Evolutionary conservation across 2,113 vertebrate species (phyloP).

Genomic region (Pogona vitticeps): DNA sequence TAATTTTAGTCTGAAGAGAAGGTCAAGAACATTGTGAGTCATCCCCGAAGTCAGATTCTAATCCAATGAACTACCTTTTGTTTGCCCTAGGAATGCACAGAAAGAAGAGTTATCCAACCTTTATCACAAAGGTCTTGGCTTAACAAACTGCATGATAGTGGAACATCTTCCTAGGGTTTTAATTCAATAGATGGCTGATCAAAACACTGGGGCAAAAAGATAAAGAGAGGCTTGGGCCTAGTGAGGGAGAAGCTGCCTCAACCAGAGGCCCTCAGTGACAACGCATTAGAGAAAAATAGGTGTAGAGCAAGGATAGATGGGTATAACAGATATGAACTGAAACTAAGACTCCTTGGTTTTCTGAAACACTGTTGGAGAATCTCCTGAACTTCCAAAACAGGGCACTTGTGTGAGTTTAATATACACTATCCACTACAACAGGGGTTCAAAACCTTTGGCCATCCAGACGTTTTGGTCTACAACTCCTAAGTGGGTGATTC

Average conservation of each 20-base stretch:
- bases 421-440: not conserved
- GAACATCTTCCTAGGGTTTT: not conserved
- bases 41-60: not conserved
- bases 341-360: not conserved
- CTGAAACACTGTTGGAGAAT: too few relatives aligned
- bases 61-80: not conserved
- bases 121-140: not conserved
- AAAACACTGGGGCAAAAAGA: not conserved
- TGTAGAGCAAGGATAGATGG: not conserved
- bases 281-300: too few relatives aligned
- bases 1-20: conserved; percentile 24
- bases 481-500: too few relatives aligned
- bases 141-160: not conserved
- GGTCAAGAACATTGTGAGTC: not conserved
- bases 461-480: too few relatives aligned
- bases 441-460: too few relatives aligned
- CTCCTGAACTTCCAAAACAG: not conserved
- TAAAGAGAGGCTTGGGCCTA: not conserved
- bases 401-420: not conserved
- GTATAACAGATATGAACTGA: not conserved
- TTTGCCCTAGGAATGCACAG: not conserved
- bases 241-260: not conserved
- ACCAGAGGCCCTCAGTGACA: not conserved
- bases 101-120: not conserved
- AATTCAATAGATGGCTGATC: not conserved